A percentile compares a stretch with the other conserved stretches of the same genome.
Evolutionary conservation across 2,113 vertebrate genomes (phyloP).

Genomic region (Ptilonorhynchus violaceus): DNA sequence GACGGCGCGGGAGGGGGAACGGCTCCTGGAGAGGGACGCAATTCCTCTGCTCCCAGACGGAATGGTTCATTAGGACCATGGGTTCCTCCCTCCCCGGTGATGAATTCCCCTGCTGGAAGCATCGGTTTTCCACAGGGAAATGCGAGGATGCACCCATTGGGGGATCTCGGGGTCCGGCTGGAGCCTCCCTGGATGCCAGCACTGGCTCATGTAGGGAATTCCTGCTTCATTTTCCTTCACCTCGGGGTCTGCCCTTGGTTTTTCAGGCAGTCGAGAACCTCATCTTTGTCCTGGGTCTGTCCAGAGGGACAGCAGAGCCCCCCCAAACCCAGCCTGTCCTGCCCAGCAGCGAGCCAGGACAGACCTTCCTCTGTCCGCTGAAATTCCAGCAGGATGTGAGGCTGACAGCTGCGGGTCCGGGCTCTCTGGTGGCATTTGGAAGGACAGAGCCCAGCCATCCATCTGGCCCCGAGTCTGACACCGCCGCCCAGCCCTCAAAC

Average conservation of each 20-base stretch:
- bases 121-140: not conserved
- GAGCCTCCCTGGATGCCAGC: not conserved
- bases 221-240: not conserved
- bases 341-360: not conserved
- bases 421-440: not conserved
- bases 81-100: not conserved
- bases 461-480: fast-evolving
- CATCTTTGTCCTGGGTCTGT: not conserved
- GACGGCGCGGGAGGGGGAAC: not conserved
- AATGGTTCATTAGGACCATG: not conserved
- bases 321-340: not conserved
- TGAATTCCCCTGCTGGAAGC: not conserved
- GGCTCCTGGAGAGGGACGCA: not conserved
- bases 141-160: fast-evolving
- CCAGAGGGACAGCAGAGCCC: not conserved
- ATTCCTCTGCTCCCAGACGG: slow-evolving; percentile 12
- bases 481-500: fast-evolving
- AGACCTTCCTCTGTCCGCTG: fast-evolving
- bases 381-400: not conserved
- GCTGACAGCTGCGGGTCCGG: not conserved
- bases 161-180: fast-evolving
- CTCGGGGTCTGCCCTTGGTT: fast-evolving
- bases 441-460: not conserved
- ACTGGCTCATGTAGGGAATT: not conserved
- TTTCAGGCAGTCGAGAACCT: not conserved